Base-by-base conservation (phyloP, 2,797 vertebrate genomes). In the Melanotaenia boesemani region DNA sequence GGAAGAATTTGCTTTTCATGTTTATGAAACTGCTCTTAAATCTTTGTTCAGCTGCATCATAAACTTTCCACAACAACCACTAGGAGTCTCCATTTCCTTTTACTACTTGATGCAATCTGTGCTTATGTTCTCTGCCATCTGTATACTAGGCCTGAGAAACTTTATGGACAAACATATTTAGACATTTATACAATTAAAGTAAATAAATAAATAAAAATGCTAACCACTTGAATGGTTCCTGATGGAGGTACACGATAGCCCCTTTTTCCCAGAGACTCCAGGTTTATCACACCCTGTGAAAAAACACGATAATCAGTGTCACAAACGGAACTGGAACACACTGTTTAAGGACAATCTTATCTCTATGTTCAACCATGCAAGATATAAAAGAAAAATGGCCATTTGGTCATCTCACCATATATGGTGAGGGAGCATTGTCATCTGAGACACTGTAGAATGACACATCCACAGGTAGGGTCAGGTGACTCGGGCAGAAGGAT, bases 171-270 rank as follows among this genome's bases (percentile, higher is more conserved):
- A 24, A n/a, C n/a, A 55, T 22, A 54, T 56, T 72, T 22, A 39
- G 2, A 58, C 26, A 66, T 28, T 30, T 18, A 56, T 30, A 46
- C 12, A 46, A 58, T 44, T 63, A 28, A 41, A 34, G 18, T 60
- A 39, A 58, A 34, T 34, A 30, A 61, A 54, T n/a, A 34, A 37
- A 54, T 48, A 28, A 22, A 11, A 66, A 61, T 41, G 67, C 96
- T 74, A 94, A 99, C 98, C 98, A 99, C 98, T 99, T 99, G 98
- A 95, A 99, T 98, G 92, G 98, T 99, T 98, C 98, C 98, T 97
- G 98, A 98, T 95, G 97, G 95, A 95, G 98, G 98, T 95, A 99
- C 98, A 82, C 97, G 96, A 88, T 99, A 99, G 93, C 98, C 98
- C 95, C 97, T 96, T 95, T 97, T 98, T 69, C 98, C 97, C 92